Base-by-base conservation (phyloP, 2,113 vertebrate genomes). In the Alectura lathami region DNA sequence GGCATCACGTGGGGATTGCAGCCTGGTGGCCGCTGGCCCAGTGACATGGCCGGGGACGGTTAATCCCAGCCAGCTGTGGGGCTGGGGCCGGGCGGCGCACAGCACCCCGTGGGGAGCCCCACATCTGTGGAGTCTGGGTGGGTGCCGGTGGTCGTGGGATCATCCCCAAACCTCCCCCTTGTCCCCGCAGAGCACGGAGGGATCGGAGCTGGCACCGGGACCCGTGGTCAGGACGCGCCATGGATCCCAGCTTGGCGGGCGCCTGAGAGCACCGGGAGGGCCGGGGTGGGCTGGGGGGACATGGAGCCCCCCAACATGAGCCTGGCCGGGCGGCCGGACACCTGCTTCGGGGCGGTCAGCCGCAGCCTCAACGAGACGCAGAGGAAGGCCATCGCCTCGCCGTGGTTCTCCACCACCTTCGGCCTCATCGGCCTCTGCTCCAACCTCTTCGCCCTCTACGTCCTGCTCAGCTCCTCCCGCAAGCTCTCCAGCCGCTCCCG, bases 401-500 rank as follows among this genome's bases (percentile, higher is more conserved):
- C 96, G 3, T 98, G 98, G 98, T 99, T 98, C 82, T 97, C 99
- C 0, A 95, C 97, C 0, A 91, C 98, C 81, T 99, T 99, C 36
- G 97, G 94, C 81, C 29, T 94, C 22, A 93, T 99, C 30, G 99
- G 99, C 57, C 97, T 99, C 74, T 96, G 88, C 91, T 99, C 99
- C 94, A 99, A 99, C 95, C 98, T 99, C 93, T 97, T 99, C 1
- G 99, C 99, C 13, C 97, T 99, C 27, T 89, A 98, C 0, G 99
- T 98, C 34, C 97, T 99, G 75, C 50, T 98, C 22, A 98, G 98
- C 36, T 97, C 99, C 4, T 98, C 98, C 78, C 96, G 88, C n/a
- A 96, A 81, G 69, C 97, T 97, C 13, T 91, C 94, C 30, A 98
- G 97, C 63, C 93, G 95, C 2, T 93, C 98, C 0, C 98, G 99